phyloP scores from a whole-genome alignment of 2,797 vertebrate species.

The Caiman crocodilus region DNA sequence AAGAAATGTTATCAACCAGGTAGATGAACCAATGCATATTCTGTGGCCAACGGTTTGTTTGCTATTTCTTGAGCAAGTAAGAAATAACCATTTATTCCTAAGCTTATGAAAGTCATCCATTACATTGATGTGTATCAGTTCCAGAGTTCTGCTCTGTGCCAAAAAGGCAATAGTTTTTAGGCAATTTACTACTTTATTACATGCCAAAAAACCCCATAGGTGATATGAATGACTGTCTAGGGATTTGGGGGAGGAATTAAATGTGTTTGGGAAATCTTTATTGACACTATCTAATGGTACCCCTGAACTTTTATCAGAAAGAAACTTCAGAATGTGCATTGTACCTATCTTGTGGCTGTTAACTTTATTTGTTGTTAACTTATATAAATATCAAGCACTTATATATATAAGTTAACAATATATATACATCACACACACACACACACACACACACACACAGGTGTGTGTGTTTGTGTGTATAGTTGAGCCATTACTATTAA shows the following conservation, averaged over 20 bases:
- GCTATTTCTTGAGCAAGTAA: background rate
- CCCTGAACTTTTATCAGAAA: slow-evolving; percentile 13
- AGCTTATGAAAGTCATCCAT: background rate
- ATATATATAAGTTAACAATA: too few species aligned
- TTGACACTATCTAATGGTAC: background rate
- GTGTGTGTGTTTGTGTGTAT: background rate
- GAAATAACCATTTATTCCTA: background rate
- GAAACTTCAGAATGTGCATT: background rate
- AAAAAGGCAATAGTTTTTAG: background rate
- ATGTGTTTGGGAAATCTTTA: background rate
- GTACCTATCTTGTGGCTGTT: background rate
- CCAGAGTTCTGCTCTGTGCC: background rate
- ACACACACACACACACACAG: too few species aligned
- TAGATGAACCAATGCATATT: background rate
- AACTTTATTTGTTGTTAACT: background rate
- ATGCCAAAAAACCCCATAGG: background rate
- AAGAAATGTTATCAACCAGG: background rate
- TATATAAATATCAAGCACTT: too few species aligned
- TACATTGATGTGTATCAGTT: background rate
- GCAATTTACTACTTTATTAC: background rate
- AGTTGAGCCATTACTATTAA: slow-evolving; percentile 1
- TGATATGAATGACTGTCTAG: background rate
- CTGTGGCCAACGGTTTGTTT: background rate
- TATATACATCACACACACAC: too few species aligned
- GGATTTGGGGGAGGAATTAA: accelerated